phyloP scores from a whole-genome alignment of 2,888 invertebrate genomes.

The Stratiomys singularior region DNA sequence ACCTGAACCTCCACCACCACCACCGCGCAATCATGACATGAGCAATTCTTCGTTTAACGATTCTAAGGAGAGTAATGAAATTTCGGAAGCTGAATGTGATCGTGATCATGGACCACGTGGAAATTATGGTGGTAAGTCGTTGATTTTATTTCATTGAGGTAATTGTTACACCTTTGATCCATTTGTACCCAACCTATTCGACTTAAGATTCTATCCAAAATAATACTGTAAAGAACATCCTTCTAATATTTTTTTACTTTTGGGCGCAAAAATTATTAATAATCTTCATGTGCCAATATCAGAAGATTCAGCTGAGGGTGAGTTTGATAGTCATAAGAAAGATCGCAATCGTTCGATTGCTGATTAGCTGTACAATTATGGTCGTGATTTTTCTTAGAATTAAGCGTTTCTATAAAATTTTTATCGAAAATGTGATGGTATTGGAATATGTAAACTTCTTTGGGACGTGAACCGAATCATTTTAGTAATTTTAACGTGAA shows the following conservation, averaged over 20 bases:
- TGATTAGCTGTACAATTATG: no score
- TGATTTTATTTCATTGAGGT: background rate
- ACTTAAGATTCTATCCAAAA: no score
- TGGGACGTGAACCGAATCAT: no score
- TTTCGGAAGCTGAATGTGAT: conserved; percentile 93
- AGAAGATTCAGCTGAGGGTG: conserved; percentile 64
- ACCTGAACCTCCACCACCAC: conserved; percentile 78
- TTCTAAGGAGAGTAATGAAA: conserved; percentile 93
- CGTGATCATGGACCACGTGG: conserved; percentile 81
- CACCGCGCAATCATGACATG: conserved; percentile 83
- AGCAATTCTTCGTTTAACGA: conserved; percentile 88
- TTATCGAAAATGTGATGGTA: no score
- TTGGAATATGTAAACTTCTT: no score
- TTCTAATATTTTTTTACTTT: conserved; percentile 41
- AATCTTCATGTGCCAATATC: conserved; percentile 47
- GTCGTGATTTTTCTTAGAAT: no score
- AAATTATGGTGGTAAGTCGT: conserved; percentile 81
- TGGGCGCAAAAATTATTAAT: background rate
- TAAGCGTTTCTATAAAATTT: no score
- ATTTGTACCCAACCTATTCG: no score
- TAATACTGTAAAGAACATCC: background rate
- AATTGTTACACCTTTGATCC: no score
- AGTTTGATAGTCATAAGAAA: conserved; percentile 17
- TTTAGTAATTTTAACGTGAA: no score
- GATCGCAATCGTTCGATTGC: conserved; percentile 23